These are phyloP conservation scores for Fregata magnificens DNA, from an alignment of 2,113 vertebrate species.

Conservation along the genomic window DNA sequence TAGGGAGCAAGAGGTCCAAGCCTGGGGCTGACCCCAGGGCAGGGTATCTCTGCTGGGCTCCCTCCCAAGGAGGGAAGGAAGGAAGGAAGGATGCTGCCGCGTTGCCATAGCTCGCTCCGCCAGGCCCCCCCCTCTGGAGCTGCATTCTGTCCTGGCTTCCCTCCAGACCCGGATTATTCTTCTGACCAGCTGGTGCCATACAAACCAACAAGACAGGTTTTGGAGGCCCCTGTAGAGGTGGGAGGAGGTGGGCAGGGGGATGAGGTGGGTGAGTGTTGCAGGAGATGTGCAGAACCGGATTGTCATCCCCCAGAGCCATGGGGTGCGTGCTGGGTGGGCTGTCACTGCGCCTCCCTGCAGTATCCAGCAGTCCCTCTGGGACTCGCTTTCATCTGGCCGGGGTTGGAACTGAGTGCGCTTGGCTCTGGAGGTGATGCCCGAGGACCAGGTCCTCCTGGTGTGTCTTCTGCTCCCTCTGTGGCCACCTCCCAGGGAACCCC, in stretches of 20 bases:
- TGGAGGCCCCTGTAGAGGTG: background rate
- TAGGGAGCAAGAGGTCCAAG: background rate
- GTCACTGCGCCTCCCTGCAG: fast-evolving
- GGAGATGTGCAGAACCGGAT: background rate
- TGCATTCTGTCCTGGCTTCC: conserved; percentile 53
- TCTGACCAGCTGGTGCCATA: conserved; percentile 47
- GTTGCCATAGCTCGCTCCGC: background rate
- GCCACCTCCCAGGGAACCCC: background rate
- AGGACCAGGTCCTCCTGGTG: background rate
- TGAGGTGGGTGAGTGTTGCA: background rate
- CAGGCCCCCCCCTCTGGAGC: background rate
- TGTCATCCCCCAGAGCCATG: background rate
- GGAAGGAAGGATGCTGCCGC: background rate
- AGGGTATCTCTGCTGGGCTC: background rate
- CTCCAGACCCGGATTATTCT: conserved; percentile 55
- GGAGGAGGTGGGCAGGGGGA: background rate
- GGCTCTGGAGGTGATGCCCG: background rate
- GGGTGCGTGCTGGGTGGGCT: background rate
- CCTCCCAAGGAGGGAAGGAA: background rate
- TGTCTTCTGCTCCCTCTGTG: background rate
- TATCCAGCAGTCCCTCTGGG: background rate
- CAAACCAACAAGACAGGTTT: background rate
- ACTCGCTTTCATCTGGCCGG: fast-evolving
- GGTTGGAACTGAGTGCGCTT: background rate
- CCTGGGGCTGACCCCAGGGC: background rate